Evolutionary conservation across 2,797 vertebrate species (phyloP).

Genomic region (Coregonus ussuriensis): DNA sequence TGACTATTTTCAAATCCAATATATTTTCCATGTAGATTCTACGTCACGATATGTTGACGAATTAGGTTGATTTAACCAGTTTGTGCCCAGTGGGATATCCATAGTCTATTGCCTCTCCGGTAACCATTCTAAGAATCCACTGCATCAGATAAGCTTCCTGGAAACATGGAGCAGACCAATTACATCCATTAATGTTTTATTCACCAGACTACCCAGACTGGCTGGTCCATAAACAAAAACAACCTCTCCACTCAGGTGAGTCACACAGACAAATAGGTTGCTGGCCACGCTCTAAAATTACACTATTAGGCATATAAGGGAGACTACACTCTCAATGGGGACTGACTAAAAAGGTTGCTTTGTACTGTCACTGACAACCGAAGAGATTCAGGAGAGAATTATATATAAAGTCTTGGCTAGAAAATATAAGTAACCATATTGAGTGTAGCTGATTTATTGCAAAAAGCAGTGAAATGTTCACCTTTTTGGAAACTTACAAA

Average conservation of each 20-base stretch:
- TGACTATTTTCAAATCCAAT: no score
- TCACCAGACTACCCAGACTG: slow-evolving; percentile 6
- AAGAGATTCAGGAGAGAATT: no score
- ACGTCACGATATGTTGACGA: no score
- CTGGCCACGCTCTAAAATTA: background rate
- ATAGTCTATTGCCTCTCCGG: no score
- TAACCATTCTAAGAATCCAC: slow-evolving; percentile 26
- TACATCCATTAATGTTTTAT: slow-evolving; percentile 13
- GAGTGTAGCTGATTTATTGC: no score
- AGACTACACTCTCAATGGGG: background rate
- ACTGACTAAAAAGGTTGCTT: background rate
- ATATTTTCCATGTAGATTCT: no score
- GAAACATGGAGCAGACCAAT: no score
- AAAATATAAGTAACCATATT: background rate
- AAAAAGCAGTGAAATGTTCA: background rate
- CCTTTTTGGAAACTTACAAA: background rate
- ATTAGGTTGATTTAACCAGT: no score
- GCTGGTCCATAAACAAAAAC: slow-evolving; percentile 5
- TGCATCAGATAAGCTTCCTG: background rate
- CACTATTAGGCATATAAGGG: background rate
- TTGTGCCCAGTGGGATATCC: no score
- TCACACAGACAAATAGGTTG: background rate
- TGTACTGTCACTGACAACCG: background rate
- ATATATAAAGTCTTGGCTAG: background rate
- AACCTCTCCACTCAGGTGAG: background rate